phyloP scores from a whole-genome alignment of 2,797 vertebrate genomes.

The Simalia tracyae region DNA sequence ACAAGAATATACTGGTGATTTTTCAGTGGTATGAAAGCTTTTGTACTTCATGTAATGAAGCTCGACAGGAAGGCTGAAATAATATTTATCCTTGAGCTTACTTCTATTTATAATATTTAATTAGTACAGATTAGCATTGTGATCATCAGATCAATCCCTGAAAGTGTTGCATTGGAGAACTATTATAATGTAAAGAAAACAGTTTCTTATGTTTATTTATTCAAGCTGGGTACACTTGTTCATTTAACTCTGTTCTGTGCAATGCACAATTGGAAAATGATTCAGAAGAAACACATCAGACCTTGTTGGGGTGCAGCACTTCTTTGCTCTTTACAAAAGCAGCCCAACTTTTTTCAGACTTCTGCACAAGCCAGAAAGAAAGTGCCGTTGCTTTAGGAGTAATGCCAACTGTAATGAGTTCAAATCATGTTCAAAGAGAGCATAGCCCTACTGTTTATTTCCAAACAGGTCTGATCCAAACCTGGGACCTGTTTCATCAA shows the following conservation, averaged over 20 bases:
- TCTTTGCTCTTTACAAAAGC: not conserved
- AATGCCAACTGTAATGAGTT: not conserved
- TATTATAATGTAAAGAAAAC: constrained; percentile 14
- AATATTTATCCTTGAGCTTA: constrained; percentile 25
- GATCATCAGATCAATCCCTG: constrained; percentile 18
- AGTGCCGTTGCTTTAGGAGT: not conserved
- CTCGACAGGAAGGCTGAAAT: not conserved
- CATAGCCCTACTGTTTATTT: constrained; percentile 2
- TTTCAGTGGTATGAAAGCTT: not conserved
- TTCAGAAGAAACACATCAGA: not conserved
- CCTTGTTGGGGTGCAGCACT: not conserved
- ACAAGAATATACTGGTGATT: not conserved
- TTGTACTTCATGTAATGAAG: not conserved
- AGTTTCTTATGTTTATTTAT: not conserved
- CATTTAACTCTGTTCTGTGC: not conserved
- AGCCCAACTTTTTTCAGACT: not conserved
- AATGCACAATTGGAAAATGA: not conserved
- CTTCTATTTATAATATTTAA: constrained; percentile 29
- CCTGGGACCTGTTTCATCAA: constrained; percentile 3
- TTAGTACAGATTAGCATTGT: constrained; percentile 8
- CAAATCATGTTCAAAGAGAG: not conserved
- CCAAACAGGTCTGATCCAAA: constrained; percentile 16
- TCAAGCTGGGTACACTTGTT: not conserved
- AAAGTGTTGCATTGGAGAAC: constrained; percentile 4
- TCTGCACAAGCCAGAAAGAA: not conserved